Evolutionary conservation across 2,113 vertebrate species (phyloP), one percentile per base, ranked within the genome.

Genomic region (Suricata suricatta): DNA sequence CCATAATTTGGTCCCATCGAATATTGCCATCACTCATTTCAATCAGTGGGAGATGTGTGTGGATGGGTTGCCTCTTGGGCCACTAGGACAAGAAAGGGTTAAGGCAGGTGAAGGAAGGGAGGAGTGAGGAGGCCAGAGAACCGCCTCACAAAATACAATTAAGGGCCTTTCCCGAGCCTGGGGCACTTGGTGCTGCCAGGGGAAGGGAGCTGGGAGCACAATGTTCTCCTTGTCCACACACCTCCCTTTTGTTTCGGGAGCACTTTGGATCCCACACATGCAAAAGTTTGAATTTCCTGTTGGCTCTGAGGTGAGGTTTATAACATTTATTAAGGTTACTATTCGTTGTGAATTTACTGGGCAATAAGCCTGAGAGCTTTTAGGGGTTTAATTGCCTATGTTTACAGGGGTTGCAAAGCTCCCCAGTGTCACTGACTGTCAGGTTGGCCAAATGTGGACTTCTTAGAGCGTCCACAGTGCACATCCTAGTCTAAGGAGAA

Each of bases 251-350:
- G 98, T 98, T 98, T 98, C 98, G 97, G 98, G 97, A 98, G 97
- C 92, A 98, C 97, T 97, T 98, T 98, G 98, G 97, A 97, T 98
- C 96, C 97, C 97, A 98, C 98, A 98, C 97, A 98, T 98, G 98
- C 98, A 97, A 98, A 98, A 97, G 97, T 98, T 98, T 98, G 99
- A 99, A 99, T 99, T 99, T 99, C 98, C 98, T 99, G 98, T 99
- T 99, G 98, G 98, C 99, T 98, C 98, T 96, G 98, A 98, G 98
- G 98, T 98, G 98, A 99, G 98, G 99, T 99, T 99, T 99, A 99
- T 99, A 99, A 98, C 98, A 95, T 99, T 98, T 99, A 98, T 99
- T 98, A 98, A 98, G 98, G 98, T 98, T 98, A 98, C 98, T 98
- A 99, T 99, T 99, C 88, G 38, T 98, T 97, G 95, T 98, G 98